These are phyloP conservation scores for Picathartes gymnocephalus DNA, from an alignment of 2,113 vertebrate genomes.

Conservation along the genomic window DNA sequence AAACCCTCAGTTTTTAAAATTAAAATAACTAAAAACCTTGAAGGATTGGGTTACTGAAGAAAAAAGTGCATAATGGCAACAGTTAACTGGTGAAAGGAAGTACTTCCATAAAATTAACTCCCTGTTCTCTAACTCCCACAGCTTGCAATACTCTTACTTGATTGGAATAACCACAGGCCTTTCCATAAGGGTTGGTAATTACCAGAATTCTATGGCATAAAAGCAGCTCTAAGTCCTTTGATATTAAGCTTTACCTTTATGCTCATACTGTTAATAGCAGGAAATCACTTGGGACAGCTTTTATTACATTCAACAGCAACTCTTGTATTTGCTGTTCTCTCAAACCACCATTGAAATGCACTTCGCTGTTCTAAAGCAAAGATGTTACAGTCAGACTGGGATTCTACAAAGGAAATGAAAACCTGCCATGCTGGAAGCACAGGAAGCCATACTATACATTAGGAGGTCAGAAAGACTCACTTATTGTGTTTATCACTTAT, in stretches of 20 bases:
- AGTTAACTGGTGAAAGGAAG: not conserved
- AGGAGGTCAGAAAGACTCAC: not conserved
- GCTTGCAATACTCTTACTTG: not conserved
- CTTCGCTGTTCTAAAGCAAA: not conserved
- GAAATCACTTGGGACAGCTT: not conserved
- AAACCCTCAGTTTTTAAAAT: not conserved
- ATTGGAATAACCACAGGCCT: not conserved
- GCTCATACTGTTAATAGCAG: not conserved
- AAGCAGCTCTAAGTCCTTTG: not conserved
- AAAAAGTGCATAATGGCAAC: not conserved
- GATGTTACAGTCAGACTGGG: not conserved
- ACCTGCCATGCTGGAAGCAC: not conserved
- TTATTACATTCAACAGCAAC: not conserved
- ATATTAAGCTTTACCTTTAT: not conserved
- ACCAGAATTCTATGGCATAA: not conserved
- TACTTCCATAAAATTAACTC: not conserved
- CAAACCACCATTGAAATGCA: not conserved
- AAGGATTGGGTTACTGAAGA: not conserved
- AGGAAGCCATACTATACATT: not conserved
- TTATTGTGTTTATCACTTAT: not conserved
- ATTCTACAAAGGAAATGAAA: not conserved
- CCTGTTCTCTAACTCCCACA: not conserved
- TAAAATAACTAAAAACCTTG: not conserved
- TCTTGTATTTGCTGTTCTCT: not conserved
- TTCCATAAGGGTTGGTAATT: not conserved